These are phyloP conservation scores for Drosophila subobscura DNA, from an alignment of 1,140 invertebrate species.

Conservation along the genomic window DNA sequence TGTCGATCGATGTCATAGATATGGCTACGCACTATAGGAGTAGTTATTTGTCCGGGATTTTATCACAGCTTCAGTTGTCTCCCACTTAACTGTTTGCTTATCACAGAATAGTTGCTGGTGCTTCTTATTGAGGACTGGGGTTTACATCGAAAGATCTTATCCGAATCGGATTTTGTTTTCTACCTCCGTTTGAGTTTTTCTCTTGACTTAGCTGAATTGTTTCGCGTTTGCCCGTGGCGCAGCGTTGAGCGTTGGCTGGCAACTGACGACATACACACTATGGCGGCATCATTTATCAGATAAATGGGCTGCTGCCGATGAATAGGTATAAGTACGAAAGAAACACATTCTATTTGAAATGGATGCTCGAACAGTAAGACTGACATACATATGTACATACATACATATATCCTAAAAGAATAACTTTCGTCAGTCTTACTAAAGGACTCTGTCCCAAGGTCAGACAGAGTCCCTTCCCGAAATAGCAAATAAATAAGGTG, in stretches of 20 bases:
- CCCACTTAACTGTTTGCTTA: constrained; percentile 48
- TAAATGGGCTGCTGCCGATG: constrained; percentile 50
- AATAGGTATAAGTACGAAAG: constrained; percentile 43
- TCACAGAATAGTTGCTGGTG: constrained; percentile 69
- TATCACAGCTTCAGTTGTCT: constrained; percentile 65
- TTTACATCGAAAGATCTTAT: constrained; percentile 65
- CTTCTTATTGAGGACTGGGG: constrained; percentile 36
- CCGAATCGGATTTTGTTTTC: constrained; percentile 28
- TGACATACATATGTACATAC: constrained; percentile 36
- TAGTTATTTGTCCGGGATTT: constrained; percentile 25
- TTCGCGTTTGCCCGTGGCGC: constrained; percentile 43
- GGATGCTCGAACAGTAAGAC: constrained; percentile 55
- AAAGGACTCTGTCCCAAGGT: constrained; percentile 39
- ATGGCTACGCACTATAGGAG: constrained; percentile 21
- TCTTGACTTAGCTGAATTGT: constrained; percentile 3
- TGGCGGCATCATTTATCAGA: constrained; percentile 73
- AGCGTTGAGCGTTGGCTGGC: constrained; percentile 59
- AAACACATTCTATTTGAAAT: constrained; percentile 26
- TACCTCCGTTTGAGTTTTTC: constrained; percentile 7
- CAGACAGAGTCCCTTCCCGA: constrained; percentile 1
- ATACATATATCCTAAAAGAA: constrained; percentile 30
- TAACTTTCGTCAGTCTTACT: constrained; percentile 7
- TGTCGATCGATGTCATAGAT: constrained; percentile 12
- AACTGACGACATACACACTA: constrained; percentile 61
- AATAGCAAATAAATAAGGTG: too few species aligned